These are phyloP conservation scores for Macquaria ambigua DNA, from an alignment of 2,113 vertebrate species.

Conservation along the genomic window DNA sequence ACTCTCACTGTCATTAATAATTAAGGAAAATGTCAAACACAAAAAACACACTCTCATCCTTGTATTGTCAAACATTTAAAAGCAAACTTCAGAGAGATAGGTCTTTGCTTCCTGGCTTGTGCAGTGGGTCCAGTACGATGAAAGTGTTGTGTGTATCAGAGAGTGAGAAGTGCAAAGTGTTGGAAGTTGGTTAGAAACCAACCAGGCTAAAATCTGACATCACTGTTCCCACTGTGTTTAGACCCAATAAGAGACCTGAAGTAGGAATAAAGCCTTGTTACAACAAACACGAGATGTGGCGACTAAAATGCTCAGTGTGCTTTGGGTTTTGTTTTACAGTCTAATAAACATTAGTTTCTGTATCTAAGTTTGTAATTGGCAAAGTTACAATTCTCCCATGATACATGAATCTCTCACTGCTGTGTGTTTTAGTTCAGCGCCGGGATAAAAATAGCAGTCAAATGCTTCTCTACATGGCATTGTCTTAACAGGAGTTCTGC, in stretches of 20 bases:
- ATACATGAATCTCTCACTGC: conserved; percentile 3
- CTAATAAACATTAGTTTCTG: not conserved
- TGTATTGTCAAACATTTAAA: not conserved
- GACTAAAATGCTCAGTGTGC: not conserved
- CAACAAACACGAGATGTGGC: not conserved
- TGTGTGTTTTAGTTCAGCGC: conserved; percentile 19
- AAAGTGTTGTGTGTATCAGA: not conserved
- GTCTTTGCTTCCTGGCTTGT: not conserved
- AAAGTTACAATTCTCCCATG: not conserved
- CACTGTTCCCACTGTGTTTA: not conserved
- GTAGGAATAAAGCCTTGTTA: not conserved
- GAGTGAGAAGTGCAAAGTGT: not conserved
- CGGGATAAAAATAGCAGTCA: conserved; percentile 64
- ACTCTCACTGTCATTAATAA: not conserved
- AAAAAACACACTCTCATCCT: not conserved
- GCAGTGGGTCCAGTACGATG: not conserved
- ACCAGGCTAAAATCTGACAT: not conserved
- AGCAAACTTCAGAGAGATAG: not conserved
- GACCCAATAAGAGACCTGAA: not conserved
- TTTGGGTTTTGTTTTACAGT: conserved; percentile 9
- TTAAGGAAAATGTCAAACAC: not conserved
- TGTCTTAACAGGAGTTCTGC: conserved; percentile 52
- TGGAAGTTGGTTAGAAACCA: not conserved
- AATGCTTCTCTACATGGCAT: conserved; percentile 42
- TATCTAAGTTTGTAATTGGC: not conserved